Evolutionary conservation across 2,888 invertebrate genomes (phyloP).

Genomic region (Ophioninae sp.): DNA sequence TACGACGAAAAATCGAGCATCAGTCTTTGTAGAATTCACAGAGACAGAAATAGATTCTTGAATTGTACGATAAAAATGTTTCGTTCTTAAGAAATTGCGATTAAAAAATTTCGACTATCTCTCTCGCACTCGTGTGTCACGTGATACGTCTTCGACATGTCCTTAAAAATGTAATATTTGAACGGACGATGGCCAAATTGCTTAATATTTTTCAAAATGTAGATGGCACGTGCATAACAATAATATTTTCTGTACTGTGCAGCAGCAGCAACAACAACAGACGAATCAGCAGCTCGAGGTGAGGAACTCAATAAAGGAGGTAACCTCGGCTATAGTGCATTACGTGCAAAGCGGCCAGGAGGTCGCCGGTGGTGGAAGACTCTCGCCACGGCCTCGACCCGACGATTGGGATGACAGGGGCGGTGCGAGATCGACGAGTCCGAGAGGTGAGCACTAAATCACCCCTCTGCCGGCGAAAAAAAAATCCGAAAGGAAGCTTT

Average conservation of each 20-base stretch:
- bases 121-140: no score
- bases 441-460: slow-evolving; percentile 81
- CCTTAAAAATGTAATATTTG: not conserved
- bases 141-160: no score
- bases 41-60: no score
- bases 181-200: not conserved
- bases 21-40: no score
- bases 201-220: not conserved
- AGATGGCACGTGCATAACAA: not conserved
- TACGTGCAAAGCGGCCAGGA: slow-evolving; percentile 86
- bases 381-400: slow-evolving; percentile 77
- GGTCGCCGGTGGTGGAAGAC: slow-evolving; percentile 77
- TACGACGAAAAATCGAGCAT: no score
- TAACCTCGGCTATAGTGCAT: slow-evolving; percentile 95
- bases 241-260: slow-evolving; percentile 11
- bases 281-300: slow-evolving; percentile 80
- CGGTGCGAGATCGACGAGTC: slow-evolving; percentile 79
- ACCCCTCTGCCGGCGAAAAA: slow-evolving; percentile 60
- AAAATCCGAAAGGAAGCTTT: slow-evolving; percentile 61
- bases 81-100: no score
- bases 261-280: slow-evolving; percentile 72
- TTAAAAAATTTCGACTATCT: no score
- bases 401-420: slow-evolving; percentile 76
- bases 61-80: no score
- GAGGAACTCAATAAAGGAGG: slow-evolving; percentile 92